Evolutionary conservation across 2,888 invertebrate species (phyloP), one percentile per base, ranked within the genome.

Genomic region (Ochropacha duplaris): DNA sequence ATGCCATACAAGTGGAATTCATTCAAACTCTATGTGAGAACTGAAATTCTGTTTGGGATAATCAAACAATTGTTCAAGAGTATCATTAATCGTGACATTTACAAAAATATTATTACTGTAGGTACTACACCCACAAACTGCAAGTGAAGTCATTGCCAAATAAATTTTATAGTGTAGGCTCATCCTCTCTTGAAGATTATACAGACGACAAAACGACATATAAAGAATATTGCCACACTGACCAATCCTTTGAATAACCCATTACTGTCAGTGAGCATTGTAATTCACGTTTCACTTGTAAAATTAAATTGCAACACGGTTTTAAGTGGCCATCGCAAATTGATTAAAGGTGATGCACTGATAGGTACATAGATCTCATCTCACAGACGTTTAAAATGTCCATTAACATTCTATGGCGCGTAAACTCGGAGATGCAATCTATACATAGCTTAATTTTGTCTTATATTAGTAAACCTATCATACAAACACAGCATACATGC

Each of bases 241-340:
- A 55, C 65, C 67, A 71, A 73, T 74, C 69, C 72, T 71, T 66
- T 58, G 62, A 62, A 68, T 60, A 66, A 69, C 58, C 69, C 68
- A 78, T 76, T 76, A 75, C 67, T 65, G 73, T 71, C 72, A 63
- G 59, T 64, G 67, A 54, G 57, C 57, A 76, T 74, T 74, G 74
- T 74, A 74, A 73, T 72, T 64, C 64, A 66, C 68, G 71, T 66
- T 73, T 68, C 64, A 64, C 69, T 72, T 57, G 61, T 57, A 57
- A 65, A 61, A 61, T 71, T 71, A 59, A 19, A 19, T 44, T 44
- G 44, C 44, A 44, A 44, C n/a, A 44, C 71, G 49, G 58, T 44
- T 61, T 62, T 65, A 65, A 69, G 63, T 65, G 58, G 57, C 61
- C 54, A 63, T 16, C 62, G 60, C 59, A 69, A 77, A 75, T 75